Conservation (phyloP, 1,140 invertebrate species). For the Gyrodactylus bullatarudis region DNA sequence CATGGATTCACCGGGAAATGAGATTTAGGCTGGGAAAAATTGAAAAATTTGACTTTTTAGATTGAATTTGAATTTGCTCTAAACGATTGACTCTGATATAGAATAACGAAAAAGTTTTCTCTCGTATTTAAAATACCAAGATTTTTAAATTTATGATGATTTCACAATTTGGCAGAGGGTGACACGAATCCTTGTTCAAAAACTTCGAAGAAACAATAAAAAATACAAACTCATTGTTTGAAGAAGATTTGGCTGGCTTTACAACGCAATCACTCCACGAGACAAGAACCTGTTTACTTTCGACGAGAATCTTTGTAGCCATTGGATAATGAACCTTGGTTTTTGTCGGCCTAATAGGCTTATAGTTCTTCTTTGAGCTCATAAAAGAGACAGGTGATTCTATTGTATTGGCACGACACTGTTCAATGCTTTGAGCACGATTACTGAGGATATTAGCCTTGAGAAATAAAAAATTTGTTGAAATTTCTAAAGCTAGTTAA, state of each 20-base stretch:
- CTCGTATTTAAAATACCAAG: not conserved
- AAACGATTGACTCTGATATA: no score
- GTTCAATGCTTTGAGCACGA: not conserved
- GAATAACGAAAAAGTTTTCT: no score
- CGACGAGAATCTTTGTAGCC: not conserved
- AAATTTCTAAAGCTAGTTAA: no score
- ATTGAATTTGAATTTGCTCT: no score
- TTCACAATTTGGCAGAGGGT: not conserved
- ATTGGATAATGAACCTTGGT: not conserved
- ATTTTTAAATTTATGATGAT: not conserved
- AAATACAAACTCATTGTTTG: not conserved
- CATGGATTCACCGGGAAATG: no score
- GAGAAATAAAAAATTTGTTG: not conserved
- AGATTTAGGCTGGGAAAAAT: no score
- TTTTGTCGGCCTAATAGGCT: not conserved
- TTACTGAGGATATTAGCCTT: not conserved
- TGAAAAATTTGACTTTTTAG: no score
- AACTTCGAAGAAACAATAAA: not conserved
- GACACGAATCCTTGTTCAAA: not conserved
- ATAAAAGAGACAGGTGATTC: no score
- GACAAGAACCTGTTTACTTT: not conserved
- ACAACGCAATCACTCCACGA: not conserved
- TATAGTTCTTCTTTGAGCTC: not conserved
- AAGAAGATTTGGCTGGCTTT: not conserved
- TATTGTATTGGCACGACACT: not conserved